Evolutionary conservation across 37 sponge, comb jelly and placozoan species (phyloP).

Genomic region (Halichondria panicea): DNA sequence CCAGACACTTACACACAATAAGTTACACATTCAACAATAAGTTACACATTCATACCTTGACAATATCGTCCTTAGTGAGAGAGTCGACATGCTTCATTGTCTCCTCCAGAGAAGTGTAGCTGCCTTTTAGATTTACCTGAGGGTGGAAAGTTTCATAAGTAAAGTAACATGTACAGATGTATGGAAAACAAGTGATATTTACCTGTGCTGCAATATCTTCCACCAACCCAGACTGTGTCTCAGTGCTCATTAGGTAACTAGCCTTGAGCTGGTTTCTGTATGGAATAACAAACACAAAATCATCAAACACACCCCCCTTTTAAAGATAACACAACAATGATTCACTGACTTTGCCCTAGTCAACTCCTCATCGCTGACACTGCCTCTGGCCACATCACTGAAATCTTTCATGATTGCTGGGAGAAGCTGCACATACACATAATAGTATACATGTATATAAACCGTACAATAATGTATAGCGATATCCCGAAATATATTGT

Average conservation of each 20-base stretch:
- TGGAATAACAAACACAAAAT: too few relatives aligned
- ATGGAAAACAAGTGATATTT: neutral
- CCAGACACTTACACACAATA: too few relatives aligned
- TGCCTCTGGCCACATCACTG: slow-evolving; percentile 56
- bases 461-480: neutral
- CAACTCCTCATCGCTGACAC: slow-evolving; percentile 51
- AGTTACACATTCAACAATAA: neutral
- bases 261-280: slow-evolving; percentile 81
- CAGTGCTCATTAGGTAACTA: slow-evolving; percentile 50
- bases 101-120: slow-evolving; percentile 47
- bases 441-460: neutral
- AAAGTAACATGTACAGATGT: neutral
- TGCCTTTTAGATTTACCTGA: slow-evolving; percentile 41
- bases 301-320: neutral
- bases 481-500: neutral
- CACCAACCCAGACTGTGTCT: slow-evolving; percentile 7
- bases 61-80: slow-evolving; percentile 59
- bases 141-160: neutral
- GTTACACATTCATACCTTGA: slow-evolving; percentile 19
- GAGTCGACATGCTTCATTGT: slow-evolving; percentile 38
- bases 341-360: slow-evolving; percentile 65
- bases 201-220: slow-evolving; percentile 71
- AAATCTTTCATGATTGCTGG: slow-evolving; percentile 66
- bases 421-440: slow-evolving; percentile 46
- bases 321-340: slow-evolving; percentile 5